Conservation (phyloP, 2,888 invertebrate species). For the Drosophila diplacantha region DNA sequence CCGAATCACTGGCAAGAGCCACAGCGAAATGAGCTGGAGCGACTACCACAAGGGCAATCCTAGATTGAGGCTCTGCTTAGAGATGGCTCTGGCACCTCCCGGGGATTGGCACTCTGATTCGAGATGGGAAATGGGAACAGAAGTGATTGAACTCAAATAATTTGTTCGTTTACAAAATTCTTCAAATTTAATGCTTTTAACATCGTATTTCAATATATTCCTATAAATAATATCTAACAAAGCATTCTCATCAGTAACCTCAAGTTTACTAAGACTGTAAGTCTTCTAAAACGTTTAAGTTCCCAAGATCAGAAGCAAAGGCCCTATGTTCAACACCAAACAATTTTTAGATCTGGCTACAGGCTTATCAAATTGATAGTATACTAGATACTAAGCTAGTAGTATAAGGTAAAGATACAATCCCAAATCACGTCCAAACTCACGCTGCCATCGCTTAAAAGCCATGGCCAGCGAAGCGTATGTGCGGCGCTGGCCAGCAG, state of each 20-base stretch:
- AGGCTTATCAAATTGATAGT: background rate
- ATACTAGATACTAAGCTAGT: background rate
- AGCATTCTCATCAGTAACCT: no score
- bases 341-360: background rate
- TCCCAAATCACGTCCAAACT: background rate
- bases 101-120: background rate
- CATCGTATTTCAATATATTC: background rate
- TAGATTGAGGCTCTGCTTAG: constrained; percentile 18
- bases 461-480: constrained; percentile 47
- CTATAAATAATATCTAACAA: no score
- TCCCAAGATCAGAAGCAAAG: no score
- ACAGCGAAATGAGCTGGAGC: constrained; percentile 43
- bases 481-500: constrained; percentile 53
- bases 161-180: background rate
- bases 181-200: background rate
- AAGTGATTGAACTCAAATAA: fast-evolving
- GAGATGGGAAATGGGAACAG: background rate
- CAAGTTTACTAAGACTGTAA: no score
- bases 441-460: constrained; percentile 20
- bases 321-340: no score
- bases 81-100: constrained; percentile 13
- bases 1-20: constrained; percentile 52
- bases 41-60: constrained; percentile 11
- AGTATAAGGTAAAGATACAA: no score
- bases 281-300: no score